Percentiles rank a stretch among this genome's conserved stretches.
Conservation (phyloP, 2,797 vertebrate genomes). For the Distichodus sexfasciatus region DNA sequence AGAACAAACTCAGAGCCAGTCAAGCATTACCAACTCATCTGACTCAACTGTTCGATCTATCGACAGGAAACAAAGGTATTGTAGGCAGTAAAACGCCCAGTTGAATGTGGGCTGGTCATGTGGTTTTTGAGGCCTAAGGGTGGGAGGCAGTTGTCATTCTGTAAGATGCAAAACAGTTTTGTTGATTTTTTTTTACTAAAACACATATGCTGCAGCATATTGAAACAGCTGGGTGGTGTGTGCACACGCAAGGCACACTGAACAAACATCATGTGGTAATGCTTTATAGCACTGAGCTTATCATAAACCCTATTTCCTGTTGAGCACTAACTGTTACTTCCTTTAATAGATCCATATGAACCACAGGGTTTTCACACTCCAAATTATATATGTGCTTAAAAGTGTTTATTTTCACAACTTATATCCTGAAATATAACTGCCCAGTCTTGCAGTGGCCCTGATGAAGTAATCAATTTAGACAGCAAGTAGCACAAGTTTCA, state of each 20-base stretch:
- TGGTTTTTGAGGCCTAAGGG: conserved; percentile 14
- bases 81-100: neutral
- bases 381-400: neutral
- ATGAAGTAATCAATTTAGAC: too few species aligned
- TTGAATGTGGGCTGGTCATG: neutral
- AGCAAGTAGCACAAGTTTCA: too few species aligned
- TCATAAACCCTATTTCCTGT: conserved; percentile 29
- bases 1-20: neutral
- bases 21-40: neutral
- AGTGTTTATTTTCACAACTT: neutral
- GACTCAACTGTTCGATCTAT: neutral
- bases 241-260: conserved; percentile 20
- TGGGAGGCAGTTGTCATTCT: neutral
- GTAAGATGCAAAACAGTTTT: neutral
- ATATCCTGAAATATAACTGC: too few species aligned
- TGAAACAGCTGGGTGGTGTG: conserved; percentile 39
- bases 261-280: conserved; percentile 36
- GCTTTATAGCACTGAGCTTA: conserved; percentile 30
- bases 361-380: neutral
- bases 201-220: conserved; percentile 8
- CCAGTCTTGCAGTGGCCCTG: too few species aligned
- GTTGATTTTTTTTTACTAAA: neutral
- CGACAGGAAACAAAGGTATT: neutral
- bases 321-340: conserved; percentile 1
- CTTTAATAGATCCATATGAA: neutral